phyloP scores from a whole-genome alignment of 2,113 vertebrate species.

The Bostrychus sinensis region DNA sequence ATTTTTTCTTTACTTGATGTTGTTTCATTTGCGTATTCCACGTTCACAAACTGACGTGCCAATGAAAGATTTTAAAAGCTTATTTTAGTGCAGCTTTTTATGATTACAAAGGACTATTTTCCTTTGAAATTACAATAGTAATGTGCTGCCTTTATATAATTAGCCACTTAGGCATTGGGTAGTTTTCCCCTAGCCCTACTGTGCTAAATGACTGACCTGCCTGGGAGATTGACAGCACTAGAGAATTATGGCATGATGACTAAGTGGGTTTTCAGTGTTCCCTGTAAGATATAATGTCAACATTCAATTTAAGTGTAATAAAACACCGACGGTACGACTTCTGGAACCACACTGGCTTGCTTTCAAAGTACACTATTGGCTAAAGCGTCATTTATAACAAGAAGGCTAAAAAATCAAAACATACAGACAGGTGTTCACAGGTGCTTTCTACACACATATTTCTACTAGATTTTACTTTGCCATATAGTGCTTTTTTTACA shows the following conservation, averaged over 20 bases:
- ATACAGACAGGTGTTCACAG: not conserved
- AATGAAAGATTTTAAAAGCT: not conserved
- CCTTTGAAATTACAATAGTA: not conserved
- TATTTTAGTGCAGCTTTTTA: conserved; percentile 18
- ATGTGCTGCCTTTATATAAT: conserved; percentile 38
- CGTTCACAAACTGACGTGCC: not conserved
- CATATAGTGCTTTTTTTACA: no score
- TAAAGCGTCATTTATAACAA: not conserved
- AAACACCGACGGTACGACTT: conserved; percentile 35
- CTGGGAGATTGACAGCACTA: conserved; percentile 55
- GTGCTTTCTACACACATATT: no score
- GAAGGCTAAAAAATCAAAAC: not conserved
- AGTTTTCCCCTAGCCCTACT: conserved; percentile 48
- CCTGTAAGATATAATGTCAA: conserved; percentile 44
- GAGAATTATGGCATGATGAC: conserved; percentile 54
- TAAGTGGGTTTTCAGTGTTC: conserved; percentile 53
- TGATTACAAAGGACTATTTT: not conserved
- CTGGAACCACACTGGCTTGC: conserved; percentile 13
- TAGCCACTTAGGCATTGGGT: conserved; percentile 34
- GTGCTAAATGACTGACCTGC: conserved; percentile 66
- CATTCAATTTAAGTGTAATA: conserved; percentile 49
- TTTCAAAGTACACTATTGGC: conserved; percentile 6
- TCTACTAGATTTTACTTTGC: no score
- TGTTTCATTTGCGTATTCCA: conserved; percentile 8
- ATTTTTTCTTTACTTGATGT: no score